Base-by-base conservation (phyloP, 2,888 invertebrate genomes). In the Ceriagrion tenellum region DNA sequence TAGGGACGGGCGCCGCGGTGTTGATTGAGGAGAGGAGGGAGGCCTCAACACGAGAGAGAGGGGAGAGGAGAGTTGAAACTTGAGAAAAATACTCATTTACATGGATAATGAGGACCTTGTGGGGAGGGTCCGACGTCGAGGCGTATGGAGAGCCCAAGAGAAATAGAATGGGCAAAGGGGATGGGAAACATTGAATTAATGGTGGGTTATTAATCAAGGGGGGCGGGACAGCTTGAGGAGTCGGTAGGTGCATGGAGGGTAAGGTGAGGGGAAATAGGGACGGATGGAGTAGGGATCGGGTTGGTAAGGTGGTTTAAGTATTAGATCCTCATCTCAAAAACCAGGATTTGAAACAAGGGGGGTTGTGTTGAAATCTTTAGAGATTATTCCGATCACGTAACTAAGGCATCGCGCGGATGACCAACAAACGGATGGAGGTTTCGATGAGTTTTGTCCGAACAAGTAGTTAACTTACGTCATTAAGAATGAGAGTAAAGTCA, bases 101-200 rank as follows among this genome's bases (percentile, higher is more conserved):
- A 47, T 74, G 35, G 93, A 93, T 93, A 93, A 93, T 69, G 93
- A 93, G 93, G 69, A 47, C 93, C 47, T 69, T 26, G 59, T 23
- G 93, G 93, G 47, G 30, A 55, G 40, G 91, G 69, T 63, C 69
- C 47, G 26, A 35, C 16, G 69, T 47, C 81, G 93, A 93, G 93
- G 69, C 69, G 74, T 47, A 93, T 40, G n/a, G 93, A 47, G 93
- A 74, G 26, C n/a, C 30, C 12, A 13, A 35, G 18, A 81, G 26
- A 13, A 35, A 13, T 30, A 1, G 35, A 26, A 16, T 47, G 40
- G 69, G 40, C n/a, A 74, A 47, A 40, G 47, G 63, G 40, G 69
- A 93, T n/a, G 74, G 93, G 47, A 26, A 8, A 23, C 69, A 20
- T 69, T 47, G 74, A 69, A 93, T 93, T 93, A 93, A 93, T 69